These are phyloP conservation scores for Entosphenus tridentatus DNA, from an alignment of 2,113 vertebrate species.

Conservation along the genomic window DNA sequence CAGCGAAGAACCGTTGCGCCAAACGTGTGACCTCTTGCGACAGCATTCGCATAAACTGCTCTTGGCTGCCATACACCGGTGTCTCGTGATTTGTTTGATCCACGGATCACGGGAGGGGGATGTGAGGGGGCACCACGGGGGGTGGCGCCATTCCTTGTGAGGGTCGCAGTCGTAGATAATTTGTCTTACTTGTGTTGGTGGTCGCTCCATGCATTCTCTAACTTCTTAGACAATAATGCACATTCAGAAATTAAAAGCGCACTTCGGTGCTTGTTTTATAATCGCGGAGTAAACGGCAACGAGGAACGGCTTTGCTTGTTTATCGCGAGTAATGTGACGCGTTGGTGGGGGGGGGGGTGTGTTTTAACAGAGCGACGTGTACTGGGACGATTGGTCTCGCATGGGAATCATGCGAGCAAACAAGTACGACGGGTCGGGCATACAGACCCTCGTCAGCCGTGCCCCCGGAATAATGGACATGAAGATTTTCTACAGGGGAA, in stretches of 20 bases:
- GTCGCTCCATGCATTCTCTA: neutral
- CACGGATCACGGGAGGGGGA: too few species aligned
- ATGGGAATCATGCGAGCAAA: slow-evolving; percentile 86
- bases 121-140: too few species aligned
- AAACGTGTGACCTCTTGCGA: too few species aligned
- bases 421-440: slow-evolving; percentile 38
- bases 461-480: slow-evolving; percentile 86
- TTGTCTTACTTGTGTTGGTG: neutral
- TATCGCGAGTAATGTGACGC: neutral
- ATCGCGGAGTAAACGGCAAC: neutral
- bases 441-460: slow-evolving; percentile 45
- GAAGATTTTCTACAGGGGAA: slow-evolving; percentile 87
- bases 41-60: too few species aligned
- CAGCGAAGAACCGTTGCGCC: too few species aligned
- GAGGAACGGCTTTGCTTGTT: neutral
- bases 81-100: too few species aligned
- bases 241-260: neutral
- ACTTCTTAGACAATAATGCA: neutral
- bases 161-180: too few species aligned
- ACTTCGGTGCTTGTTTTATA: neutral
- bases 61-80: too few species aligned
- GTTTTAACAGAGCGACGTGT: slow-evolving; percentile 60
- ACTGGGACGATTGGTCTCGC: slow-evolving; percentile 95
- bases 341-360: neutral
- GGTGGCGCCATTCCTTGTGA: too few species aligned